These are phyloP conservation scores for Archips xylosteana DNA, from an alignment of 2,888 invertebrate species.

Conservation along the genomic window DNA sequence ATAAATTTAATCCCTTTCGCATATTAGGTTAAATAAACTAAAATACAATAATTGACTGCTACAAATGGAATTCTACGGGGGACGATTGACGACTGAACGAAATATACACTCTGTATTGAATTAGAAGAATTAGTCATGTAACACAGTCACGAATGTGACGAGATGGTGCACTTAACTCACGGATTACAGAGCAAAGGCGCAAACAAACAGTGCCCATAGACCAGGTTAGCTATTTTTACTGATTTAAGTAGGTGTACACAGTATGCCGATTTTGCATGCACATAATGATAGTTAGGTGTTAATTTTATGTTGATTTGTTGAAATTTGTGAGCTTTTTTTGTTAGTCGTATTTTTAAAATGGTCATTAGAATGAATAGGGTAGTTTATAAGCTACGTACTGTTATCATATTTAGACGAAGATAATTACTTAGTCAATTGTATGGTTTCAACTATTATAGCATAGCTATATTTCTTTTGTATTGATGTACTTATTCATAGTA, in stretches of 20 bases:
- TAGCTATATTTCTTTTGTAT: conserved; percentile 46
- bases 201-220: conserved; percentile 14
- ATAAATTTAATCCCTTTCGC: conserved; percentile 81
- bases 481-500: conserved; percentile 36
- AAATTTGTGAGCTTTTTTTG: neutral
- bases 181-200: neutral
- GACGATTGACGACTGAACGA: conserved; percentile 63
- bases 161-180: conserved; percentile 77
- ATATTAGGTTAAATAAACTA: conserved; percentile 72
- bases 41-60: conserved; percentile 58
- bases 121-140: conserved; percentile 58
- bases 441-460: conserved; percentile 44
- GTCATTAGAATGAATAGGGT: conserved; percentile 17
- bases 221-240: conserved; percentile 31
- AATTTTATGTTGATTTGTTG: conserved; percentile 27
- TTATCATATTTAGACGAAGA: conserved; percentile 18
- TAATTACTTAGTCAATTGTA: conserved; percentile 28
- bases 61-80: conserved; percentile 54
- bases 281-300: conserved; percentile 39
- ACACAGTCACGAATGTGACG: conserved; percentile 65
- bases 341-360: conserved; percentile 2
- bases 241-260: conserved; percentile 40
- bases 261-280: conserved; percentile 31
- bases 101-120: conserved; percentile 57
- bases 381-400: conserved; percentile 22